Evolutionary conservation across 2,113 vertebrate species (phyloP).

Genomic region (Nibea albiflora): DNA sequence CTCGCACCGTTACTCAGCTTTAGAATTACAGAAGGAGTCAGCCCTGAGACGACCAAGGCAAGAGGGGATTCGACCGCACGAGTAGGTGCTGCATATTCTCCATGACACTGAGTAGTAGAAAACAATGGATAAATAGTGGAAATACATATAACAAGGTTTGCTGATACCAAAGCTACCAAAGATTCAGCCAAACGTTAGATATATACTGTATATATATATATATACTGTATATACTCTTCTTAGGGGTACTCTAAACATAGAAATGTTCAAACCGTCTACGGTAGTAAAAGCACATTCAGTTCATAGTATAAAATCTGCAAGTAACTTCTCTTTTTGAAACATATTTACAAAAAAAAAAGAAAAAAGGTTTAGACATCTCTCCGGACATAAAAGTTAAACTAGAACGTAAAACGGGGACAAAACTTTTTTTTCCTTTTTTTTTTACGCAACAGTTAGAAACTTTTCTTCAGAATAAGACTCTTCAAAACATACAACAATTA

Average conservation of each 20-base stretch:
- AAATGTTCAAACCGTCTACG: conserved; percentile 77
- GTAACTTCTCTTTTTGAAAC: conserved; percentile 69
- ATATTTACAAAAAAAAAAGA: conserved; percentile 76
- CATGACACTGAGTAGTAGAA: conserved; percentile 74
- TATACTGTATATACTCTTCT: conserved; percentile 36
- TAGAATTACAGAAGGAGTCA: conserved; percentile 46
- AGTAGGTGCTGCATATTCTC: conserved; percentile 74
- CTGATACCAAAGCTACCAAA: conserved; percentile 82
- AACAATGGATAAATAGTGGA: conserved; percentile 71
- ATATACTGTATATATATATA: background rate
- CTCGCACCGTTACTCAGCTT: conserved; percentile 20
- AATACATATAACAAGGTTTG: conserved; percentile 75
- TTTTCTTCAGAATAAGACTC: conserved; percentile 47
- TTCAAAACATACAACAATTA: conserved; percentile 71
- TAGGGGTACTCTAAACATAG: conserved; percentile 75
- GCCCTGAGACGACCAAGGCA: conserved; percentile 73
- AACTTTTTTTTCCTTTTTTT: conserved; percentile 19
- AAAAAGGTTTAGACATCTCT: conserved; percentile 56
- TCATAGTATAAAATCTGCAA: conserved; percentile 83
- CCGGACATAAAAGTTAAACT: conserved; percentile 54
- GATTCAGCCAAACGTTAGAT: conserved; percentile 71
- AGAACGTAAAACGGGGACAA: conserved; percentile 66
- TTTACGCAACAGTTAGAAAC: conserved; percentile 35
- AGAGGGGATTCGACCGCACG: conserved; percentile 63
- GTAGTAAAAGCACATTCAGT: conserved; percentile 86